Percentiles rank a stretch among this genome's conserved stretches.
phyloP scores from a whole-genome alignment of 1,140 invertebrate genomes.

The Venturia canescens region DNA sequence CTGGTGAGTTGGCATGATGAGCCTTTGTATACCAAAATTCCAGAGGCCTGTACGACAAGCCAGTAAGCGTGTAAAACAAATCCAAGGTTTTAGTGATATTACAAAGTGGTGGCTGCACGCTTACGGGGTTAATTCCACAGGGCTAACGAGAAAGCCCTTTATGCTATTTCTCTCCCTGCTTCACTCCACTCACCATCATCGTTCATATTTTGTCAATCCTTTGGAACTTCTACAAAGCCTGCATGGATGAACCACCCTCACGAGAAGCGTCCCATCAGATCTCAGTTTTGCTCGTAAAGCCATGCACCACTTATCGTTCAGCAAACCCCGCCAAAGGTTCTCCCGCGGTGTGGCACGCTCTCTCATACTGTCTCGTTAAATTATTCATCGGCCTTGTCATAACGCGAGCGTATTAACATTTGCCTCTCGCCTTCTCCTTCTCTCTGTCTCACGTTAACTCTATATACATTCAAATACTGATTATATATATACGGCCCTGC shows the following conservation, averaged over 20 bases:
- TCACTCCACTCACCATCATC: background rate
- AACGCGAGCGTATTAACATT: constrained; percentile 5
- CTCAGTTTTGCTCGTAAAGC: constrained; percentile 25
- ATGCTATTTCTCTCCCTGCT: background rate
- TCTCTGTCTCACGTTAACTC: no score
- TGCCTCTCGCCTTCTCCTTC: background rate
- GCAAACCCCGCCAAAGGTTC: background rate
- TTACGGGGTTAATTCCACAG: constrained; percentile 8
- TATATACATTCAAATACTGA: no score
- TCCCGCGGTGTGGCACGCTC: background rate
- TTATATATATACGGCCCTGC: background rate
- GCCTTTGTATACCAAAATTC: background rate
- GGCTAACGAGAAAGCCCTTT: background rate
- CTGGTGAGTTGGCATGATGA: background rate
- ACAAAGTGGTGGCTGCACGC: background rate
- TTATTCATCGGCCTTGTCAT: background rate
- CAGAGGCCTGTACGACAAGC: background rate
- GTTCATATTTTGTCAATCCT: constrained; percentile 12
- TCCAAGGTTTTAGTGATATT: constrained; percentile 10
- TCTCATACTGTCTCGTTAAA: constrained; percentile 25
- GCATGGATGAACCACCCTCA: background rate
- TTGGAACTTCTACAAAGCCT: background rate
- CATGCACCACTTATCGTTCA: constrained; percentile 38
- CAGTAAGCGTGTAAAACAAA: background rate
- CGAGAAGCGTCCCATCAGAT: background rate